Percentiles rank a stretch among this genome's conserved stretches.
Evolutionary conservation across 2,888 invertebrate genomes (phyloP).

Genomic region (Uropetala carovei): DNA sequence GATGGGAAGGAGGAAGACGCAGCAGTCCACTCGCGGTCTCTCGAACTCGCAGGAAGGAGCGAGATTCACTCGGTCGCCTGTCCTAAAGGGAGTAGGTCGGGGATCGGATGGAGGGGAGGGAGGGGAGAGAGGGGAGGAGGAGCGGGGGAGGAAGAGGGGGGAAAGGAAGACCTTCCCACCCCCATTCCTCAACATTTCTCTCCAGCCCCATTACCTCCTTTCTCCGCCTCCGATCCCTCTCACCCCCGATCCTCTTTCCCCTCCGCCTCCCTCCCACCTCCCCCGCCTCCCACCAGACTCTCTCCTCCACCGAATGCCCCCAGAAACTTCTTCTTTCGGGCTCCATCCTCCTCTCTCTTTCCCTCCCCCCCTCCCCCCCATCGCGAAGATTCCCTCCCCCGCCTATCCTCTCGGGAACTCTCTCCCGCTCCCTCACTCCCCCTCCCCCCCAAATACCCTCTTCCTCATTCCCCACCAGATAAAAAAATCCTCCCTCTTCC

Average conservation of each 20-base stretch:
- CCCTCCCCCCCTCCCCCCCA: background rate
- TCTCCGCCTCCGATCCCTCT: background rate
- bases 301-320: background rate
- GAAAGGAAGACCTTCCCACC: background rate
- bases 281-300: background rate
- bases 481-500: background rate
- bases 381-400: background rate
- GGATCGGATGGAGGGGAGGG: background rate
- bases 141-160: background rate
- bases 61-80: conserved; percentile 11
- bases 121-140: background rate
- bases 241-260: background rate
- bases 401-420: background rate
- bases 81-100: conserved; percentile 51
- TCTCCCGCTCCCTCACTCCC: background rate
- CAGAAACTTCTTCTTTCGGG: background rate
- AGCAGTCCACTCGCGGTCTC: background rate
- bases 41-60: conserved; percentile 15
- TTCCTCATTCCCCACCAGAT: background rate
- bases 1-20: background rate
- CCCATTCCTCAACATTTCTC: background rate
- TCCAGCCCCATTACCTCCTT: conserved; percentile 57
- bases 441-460: background rate
- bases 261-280: background rate
- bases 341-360: too few relatives aligned